A percentile compares a stretch with the other conserved stretches of the same genome.
phyloP scores from a whole-genome alignment of 2,797 vertebrate genomes.

The Agapornis canus region DNA sequence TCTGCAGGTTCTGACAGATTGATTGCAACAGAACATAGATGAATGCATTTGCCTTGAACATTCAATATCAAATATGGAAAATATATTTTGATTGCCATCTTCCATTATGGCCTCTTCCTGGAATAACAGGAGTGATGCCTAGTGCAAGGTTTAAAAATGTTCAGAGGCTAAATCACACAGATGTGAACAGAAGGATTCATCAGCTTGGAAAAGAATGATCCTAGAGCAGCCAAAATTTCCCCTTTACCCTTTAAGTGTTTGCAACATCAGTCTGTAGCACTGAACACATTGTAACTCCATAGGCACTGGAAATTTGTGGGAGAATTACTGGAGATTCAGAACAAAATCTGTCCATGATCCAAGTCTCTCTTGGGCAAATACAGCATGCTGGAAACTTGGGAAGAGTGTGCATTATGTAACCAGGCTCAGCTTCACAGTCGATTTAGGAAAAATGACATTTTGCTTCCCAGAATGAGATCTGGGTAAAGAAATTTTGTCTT shows the following conservation, averaged over 20 bases:
- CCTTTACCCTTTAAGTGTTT: neutral
- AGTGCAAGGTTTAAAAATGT: neutral
- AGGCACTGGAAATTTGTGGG: neutral
- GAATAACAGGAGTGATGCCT: neutral
- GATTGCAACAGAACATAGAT: neutral
- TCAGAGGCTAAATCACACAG: neutral
- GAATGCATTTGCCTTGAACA: neutral
- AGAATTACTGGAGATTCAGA: slow-evolving; percentile 6
- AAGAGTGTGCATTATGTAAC: slow-evolving; percentile 14
- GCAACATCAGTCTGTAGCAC: neutral
- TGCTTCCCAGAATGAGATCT: slow-evolving; percentile 31
- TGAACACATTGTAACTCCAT: neutral
- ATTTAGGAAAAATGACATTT: slow-evolving; percentile 36
- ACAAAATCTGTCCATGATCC: neutral
- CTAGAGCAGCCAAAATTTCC: neutral
- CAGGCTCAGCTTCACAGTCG: slow-evolving; percentile 17
- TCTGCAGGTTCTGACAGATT: neutral
- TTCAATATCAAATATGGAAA: neutral
- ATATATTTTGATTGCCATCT: neutral
- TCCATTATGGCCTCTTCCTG: neutral
- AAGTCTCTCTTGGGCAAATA: slow-evolving; percentile 12
- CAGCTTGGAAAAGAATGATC: neutral
- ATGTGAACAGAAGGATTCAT: neutral
- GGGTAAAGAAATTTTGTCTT: slow-evolving; percentile 37
- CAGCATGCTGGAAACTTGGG: neutral